Evolutionary conservation across 2,113 vertebrate genomes (phyloP).

Genomic region (Anguilla rostrata): DNA sequence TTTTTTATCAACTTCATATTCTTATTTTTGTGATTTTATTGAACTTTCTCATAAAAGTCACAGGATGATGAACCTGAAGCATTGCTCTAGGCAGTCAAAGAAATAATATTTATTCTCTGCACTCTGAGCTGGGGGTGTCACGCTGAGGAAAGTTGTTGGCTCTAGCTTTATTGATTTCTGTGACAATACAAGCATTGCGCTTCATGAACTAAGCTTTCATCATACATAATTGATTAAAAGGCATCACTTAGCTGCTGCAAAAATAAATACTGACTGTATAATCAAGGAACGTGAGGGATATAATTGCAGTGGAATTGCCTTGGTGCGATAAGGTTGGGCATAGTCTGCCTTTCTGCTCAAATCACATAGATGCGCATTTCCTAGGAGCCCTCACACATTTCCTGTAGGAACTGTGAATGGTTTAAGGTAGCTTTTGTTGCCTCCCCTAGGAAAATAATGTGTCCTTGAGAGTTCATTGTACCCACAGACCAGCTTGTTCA

Average conservation of each 20-base stretch:
- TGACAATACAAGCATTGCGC: neutral
- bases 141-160: constrained; percentile 21
- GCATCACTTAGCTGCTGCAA: constrained; percentile 4
- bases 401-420: neutral
- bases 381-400: neutral
- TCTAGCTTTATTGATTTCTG: constrained; percentile 28
- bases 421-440: neutral
- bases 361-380: neutral
- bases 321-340: neutral
- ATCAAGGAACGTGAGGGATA: constrained; percentile 7
- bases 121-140: neutral
- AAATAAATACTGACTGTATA: constrained; percentile 24
- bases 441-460: neutral
- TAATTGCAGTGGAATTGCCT: neutral
- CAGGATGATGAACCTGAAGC: neutral
- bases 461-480: neutral
- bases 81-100: neutral
- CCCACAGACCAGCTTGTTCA: neutral
- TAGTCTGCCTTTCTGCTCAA: neutral
- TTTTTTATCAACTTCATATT: neutral
- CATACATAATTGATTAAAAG: constrained; percentile 32
- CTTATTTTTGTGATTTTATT: neutral
- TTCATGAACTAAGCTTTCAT: constrained; percentile 18
- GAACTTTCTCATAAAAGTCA: neutral
- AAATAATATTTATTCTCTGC: neutral